Evolutionary conservation across 1,140 invertebrate genomes (phyloP).

Genomic region (Acromyrmex charruanus): DNA sequence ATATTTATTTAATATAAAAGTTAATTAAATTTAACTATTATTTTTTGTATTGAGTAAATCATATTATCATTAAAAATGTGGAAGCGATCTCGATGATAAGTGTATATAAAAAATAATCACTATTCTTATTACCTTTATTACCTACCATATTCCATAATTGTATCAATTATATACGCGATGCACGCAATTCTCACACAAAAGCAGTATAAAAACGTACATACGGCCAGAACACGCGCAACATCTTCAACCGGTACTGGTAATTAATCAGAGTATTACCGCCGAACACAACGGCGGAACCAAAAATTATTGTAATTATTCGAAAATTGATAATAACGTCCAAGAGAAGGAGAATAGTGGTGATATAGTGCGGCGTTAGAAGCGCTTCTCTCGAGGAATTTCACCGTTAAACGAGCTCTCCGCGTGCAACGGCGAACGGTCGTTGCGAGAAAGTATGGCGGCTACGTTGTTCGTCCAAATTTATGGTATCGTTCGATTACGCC

Average conservation of each 20-base stretch:
- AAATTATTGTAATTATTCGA: slow-evolving; percentile 48
- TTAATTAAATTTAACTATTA: too few species aligned
- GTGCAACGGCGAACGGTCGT: slow-evolving; percentile 9
- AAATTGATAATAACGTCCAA: slow-evolving; percentile 35
- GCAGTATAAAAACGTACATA: background rate
- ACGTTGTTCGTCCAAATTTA: slow-evolving; percentile 63
- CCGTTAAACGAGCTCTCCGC: slow-evolving; percentile 33
- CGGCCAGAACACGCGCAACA: background rate
- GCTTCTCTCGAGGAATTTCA: slow-evolving; percentile 37
- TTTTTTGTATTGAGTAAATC: background rate
- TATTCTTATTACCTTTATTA: background rate
- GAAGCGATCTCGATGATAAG: background rate
- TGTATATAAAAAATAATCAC: background rate
- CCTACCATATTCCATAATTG: background rate
- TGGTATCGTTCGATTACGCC: slow-evolving; percentile 69
- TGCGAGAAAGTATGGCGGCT: slow-evolving; percentile 30
- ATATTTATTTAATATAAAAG: too few species aligned
- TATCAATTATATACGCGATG: slow-evolving; percentile 10
- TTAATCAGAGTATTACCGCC: slow-evolving; percentile 37
- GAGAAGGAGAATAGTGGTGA: background rate
- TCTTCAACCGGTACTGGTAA: background rate
- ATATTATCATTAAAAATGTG: background rate
- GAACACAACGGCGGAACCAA: slow-evolving; percentile 21
- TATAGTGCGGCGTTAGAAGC: background rate
- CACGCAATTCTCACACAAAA: background rate